Conservation (phyloP, 2,113 vertebrate genomes). For the Salminus brasiliensis region DNA sequence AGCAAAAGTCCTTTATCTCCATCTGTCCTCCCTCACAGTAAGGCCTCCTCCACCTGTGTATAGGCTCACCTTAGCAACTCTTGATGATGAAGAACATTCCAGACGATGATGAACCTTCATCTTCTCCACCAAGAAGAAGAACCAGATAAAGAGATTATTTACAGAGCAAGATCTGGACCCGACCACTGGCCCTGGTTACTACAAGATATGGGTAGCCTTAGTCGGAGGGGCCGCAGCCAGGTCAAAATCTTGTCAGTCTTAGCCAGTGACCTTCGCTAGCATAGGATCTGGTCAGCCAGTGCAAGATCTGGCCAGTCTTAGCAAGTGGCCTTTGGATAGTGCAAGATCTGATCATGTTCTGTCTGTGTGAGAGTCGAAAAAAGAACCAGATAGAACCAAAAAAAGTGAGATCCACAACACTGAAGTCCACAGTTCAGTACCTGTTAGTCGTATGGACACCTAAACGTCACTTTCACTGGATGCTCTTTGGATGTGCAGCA, state of each 20-base stretch:
- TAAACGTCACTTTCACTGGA: conserved; percentile 58
- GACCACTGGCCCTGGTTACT: neutral
- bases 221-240: neutral
- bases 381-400: neutral
- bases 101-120: neutral
- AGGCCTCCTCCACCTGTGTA: neutral
- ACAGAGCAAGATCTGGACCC: too few relatives aligned
- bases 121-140: conserved; percentile 5
- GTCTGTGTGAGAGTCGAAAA: neutral
- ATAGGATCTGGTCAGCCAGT: neutral
- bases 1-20: conserved; percentile 19
- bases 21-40: conserved; percentile 9
- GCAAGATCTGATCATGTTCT: neutral
- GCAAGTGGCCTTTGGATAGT: neutral
- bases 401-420: neutral
- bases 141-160: neutral
- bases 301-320: conserved; percentile 12
- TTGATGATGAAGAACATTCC: conserved; percentile 1
- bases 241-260: conserved; percentile 9
- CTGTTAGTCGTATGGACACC: conserved; percentile 34
- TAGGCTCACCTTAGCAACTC: neutral
- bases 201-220: conserved; percentile 12
- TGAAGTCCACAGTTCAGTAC: neutral
- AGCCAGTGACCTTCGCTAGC: neutral
- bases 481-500: conserved; percentile 70